A percentile compares a stretch with the other conserved stretches of the same genome.
phyloP scores from a whole-genome alignment of 2,888 invertebrate species.

The Oithona nana region DNA sequence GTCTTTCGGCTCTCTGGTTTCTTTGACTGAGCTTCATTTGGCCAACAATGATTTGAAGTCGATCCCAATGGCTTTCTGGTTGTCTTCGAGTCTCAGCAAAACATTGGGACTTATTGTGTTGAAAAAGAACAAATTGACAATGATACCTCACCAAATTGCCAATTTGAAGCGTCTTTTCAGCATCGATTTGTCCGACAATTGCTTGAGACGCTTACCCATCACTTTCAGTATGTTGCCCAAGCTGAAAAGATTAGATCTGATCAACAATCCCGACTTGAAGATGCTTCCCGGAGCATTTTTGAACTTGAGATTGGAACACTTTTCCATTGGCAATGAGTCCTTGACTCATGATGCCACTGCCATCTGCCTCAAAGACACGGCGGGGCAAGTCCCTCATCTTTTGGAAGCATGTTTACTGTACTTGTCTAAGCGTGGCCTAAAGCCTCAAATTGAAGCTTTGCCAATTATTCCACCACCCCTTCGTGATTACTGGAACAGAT shows the following conservation, averaged over 20 bases:
- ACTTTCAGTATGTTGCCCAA: background rate
- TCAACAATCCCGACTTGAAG: background rate
- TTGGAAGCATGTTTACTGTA: background rate
- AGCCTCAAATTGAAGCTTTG: background rate
- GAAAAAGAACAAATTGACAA: background rate
- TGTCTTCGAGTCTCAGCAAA: background rate
- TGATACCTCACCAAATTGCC: background rate
- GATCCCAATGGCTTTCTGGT: background rate
- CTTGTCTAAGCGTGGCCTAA: background rate
- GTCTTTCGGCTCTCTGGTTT: background rate
- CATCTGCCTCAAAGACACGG: background rate
- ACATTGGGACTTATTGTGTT: background rate
- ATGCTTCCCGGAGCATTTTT: background rate
- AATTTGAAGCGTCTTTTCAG: background rate
- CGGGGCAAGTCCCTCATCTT: background rate
- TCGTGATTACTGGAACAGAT: background rate
- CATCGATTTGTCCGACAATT: background rate
- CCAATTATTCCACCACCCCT: background rate
- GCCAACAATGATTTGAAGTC: background rate
- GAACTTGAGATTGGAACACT: background rate
- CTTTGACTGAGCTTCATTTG: background rate
- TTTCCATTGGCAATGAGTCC: background rate
- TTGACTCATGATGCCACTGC: background rate
- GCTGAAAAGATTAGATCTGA: background rate
- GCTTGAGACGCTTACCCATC: background rate